These are phyloP conservation scores for Rana temporaria DNA, from an alignment of 2,113 vertebrate genomes.

Conservation along the genomic window DNA sequence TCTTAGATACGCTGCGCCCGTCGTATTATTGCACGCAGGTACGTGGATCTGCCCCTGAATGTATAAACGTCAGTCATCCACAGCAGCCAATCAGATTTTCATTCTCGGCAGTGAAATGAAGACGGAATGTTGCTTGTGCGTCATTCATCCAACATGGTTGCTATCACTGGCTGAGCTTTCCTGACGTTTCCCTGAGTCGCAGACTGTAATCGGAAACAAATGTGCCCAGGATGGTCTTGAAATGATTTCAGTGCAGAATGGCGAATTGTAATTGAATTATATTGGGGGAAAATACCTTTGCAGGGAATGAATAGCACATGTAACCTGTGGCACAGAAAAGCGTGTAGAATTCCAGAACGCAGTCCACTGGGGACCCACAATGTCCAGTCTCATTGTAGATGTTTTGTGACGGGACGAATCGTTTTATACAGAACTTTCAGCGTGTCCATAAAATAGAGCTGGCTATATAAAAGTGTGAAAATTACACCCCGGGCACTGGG, in stretches of 20 bases:
- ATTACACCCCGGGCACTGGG: too few species aligned
- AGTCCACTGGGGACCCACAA: neutral
- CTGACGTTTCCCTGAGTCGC: neutral
- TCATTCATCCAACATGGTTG: neutral
- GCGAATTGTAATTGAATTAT: constrained; percentile 47
- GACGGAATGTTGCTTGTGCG: neutral
- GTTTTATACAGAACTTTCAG: neutral
- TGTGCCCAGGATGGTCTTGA: constrained; percentile 27
- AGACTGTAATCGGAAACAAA: constrained; percentile 48
- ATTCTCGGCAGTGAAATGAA: neutral
- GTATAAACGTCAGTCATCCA: too few species aligned
- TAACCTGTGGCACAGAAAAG: constrained; percentile 44
- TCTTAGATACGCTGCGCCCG: too few species aligned
- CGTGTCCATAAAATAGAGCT: neutral
- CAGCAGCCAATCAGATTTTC: too few species aligned
- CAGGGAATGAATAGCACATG: constrained; percentile 43
- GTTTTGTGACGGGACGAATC: neutral
- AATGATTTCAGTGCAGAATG: constrained; percentile 29
- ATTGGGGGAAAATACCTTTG: constrained; percentile 51
- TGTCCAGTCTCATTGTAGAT: constrained; percentile 12
- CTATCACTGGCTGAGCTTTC: neutral
- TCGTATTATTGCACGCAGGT: too few species aligned
- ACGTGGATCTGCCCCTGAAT: too few species aligned
- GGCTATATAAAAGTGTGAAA: too few species aligned
- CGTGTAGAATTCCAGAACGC: neutral